Base-by-base conservation (phyloP, 2,113 vertebrate species). In the Gambusia affinis region DNA sequence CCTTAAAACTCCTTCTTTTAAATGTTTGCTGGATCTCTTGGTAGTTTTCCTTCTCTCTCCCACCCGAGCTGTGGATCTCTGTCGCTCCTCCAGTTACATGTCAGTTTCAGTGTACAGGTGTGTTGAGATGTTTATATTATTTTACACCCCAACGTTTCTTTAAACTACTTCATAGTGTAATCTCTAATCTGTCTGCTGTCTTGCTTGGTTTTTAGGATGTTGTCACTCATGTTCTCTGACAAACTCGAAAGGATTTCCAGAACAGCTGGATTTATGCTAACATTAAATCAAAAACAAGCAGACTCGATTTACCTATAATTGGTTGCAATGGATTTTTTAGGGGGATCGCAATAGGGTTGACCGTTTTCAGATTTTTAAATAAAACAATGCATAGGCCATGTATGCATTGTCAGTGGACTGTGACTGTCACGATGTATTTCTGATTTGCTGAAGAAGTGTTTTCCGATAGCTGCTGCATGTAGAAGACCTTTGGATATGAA, bases 401-500 rank as follows among this genome's bases (percentile, higher is more conserved):
- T n/a, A 57, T 76, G 51, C 35, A 12, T 65, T 66, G 71, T 70
- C 35, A 44, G 6, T 22, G 2, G 30, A 24, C 6, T 31, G 60
- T 70, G 31, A 33, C 76, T 60, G 66, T 80, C 76, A 70, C 54
- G 78, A 30, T 64, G 10, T 14, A 4, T 63, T 75, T 80, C 65
- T 61, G 4, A 68, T 33, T 60, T 62, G 60, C 31, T 69, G 75
- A 65, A 62, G 47, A 68, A 73, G n/a, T 51, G 73, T 64, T 73
- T 79, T 47, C 39, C 78, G 62, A 68, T 72, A 72, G 72, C 51
- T 78, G 39, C 14, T 15, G 12, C 14, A 60, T 29, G 65, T 60
- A 61, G 17, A 63, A 73, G 60, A 81, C 31, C 79, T 81, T 73
- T 74, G 60, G 76, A 85, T 71, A 68, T 62, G 19, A 79, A 84